Evolutionary conservation across 1,140 invertebrate genomes (phyloP).

Genomic region (Apis cerana): DNA sequence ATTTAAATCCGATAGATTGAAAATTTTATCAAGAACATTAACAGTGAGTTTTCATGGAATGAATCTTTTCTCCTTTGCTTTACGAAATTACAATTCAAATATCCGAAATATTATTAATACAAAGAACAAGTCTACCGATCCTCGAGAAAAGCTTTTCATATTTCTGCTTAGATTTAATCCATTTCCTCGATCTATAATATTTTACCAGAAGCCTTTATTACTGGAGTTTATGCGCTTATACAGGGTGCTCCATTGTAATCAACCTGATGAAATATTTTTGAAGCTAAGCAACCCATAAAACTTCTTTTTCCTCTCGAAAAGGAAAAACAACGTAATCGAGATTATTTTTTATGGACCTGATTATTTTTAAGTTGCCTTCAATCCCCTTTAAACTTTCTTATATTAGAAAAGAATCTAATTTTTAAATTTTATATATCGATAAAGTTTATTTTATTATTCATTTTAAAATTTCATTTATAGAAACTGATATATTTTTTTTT

Average conservation of each 20-base stretch:
- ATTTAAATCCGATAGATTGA: no score
- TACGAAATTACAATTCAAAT: slow-evolving; percentile 32
- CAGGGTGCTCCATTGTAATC: slow-evolving; percentile 21
- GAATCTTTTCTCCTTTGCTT: background rate
- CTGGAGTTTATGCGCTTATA: background rate
- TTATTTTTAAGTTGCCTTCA: background rate
- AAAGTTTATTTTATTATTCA: no score
- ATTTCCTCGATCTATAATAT: slow-evolving; percentile 5
- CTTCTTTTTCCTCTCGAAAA: no score
- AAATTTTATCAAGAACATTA: background rate
- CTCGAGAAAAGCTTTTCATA: slow-evolving; percentile 20
- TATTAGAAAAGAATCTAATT: no score
- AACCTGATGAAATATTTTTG: slow-evolving; percentile 7
- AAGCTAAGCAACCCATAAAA: background rate
- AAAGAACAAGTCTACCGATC: background rate
- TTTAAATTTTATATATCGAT: no score
- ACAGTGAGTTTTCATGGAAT: background rate
- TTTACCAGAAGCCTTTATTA: slow-evolving; percentile 14
- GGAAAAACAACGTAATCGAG: background rate
- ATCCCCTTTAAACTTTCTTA: background rate
- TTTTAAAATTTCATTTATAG: no score
- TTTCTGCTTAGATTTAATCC: slow-evolving; percentile 23
- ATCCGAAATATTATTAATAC: slow-evolving; percentile 19
- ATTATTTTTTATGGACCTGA: background rate
- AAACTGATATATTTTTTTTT: no score